A percentile compares a stretch with the other conserved stretches of the same genome.
Conservation (phyloP, 1,140 invertebrate species). For the Penaeus indicus region DNA sequence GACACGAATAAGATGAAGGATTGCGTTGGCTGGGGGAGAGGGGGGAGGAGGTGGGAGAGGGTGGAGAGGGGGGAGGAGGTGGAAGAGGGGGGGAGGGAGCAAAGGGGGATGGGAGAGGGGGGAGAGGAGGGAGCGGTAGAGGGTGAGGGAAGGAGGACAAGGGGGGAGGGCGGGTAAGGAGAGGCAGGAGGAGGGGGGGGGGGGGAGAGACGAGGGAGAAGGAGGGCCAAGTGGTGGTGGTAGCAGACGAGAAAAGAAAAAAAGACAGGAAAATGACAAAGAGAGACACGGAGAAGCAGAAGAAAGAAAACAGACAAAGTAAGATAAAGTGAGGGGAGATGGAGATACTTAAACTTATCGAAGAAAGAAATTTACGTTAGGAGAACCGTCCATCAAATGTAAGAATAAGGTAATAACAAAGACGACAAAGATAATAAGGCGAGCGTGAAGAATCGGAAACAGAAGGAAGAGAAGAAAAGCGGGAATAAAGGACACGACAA, state of each 20-base stretch:
- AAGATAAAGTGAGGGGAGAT: neutral
- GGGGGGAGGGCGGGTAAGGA: neutral
- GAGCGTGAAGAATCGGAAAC: too few relatives aligned
- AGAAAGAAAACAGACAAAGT: neutral
- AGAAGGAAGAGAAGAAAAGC: neutral
- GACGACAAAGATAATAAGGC: too few relatives aligned
- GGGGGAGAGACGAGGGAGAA: neutral
- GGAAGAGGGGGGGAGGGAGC: neutral
- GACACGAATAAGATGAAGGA: constrained; percentile 9
- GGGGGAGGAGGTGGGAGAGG: neutral
- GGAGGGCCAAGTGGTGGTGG: neutral
- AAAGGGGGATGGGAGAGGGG: neutral
- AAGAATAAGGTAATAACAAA: too few relatives aligned
- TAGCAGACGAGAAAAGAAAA: neutral
- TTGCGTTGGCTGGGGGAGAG: neutral
- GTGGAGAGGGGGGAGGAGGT: neutral
- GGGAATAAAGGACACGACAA: neutral
- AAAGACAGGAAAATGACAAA: neutral
- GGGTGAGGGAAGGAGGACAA: neutral
- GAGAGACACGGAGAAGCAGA: constrained; percentile 1
- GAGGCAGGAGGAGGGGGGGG: neutral
- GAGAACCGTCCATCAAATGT: too few relatives aligned
- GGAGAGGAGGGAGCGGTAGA: neutral
- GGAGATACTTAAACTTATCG: neutral
- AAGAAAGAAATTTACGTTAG: too few relatives aligned